A percentile compares a stretch with the other conserved stretches of the same genome.
These are phyloP conservation scores for Oriolus oriolus DNA, from an alignment of 2,113 vertebrate genomes.

Conservation along the genomic window DNA sequence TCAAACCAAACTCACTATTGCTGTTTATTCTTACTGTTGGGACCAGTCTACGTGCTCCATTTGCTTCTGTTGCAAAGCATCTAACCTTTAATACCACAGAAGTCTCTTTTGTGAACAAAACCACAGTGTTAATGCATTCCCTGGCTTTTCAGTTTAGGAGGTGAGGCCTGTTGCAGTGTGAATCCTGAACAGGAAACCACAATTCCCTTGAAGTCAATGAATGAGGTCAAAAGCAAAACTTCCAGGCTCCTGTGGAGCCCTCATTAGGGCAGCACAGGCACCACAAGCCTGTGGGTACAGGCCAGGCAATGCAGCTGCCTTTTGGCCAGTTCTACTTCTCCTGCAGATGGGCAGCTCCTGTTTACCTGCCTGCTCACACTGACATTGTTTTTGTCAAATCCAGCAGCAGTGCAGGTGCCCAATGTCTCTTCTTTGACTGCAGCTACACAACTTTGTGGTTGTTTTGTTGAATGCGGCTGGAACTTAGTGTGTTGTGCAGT, in stretches of 20 bases:
- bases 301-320: not conserved
- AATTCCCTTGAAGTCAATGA: not conserved
- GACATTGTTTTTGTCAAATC: rapidly evolving
- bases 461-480: not conserved
- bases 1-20: not conserved
- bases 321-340: not conserved
- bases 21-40: not conserved
- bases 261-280: not conserved
- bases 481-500: not conserved
- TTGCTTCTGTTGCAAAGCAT: not conserved
- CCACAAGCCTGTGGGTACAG: not conserved
- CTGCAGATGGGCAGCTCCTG: not conserved
- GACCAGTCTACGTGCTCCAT: not conserved
- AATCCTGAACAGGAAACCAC: not conserved
- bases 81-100: not conserved
- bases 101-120: not conserved
- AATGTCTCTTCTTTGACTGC: not conserved
- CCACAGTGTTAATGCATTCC: not conserved
- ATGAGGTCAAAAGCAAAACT: not conserved
- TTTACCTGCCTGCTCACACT: not conserved
- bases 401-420: not conserved
- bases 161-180: not conserved
- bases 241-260: not conserved
- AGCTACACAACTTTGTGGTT: not conserved
- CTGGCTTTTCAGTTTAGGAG: not conserved